Conservation (phyloP, 2,797 vertebrate genomes). For the Sebastes cheni region DNA sequence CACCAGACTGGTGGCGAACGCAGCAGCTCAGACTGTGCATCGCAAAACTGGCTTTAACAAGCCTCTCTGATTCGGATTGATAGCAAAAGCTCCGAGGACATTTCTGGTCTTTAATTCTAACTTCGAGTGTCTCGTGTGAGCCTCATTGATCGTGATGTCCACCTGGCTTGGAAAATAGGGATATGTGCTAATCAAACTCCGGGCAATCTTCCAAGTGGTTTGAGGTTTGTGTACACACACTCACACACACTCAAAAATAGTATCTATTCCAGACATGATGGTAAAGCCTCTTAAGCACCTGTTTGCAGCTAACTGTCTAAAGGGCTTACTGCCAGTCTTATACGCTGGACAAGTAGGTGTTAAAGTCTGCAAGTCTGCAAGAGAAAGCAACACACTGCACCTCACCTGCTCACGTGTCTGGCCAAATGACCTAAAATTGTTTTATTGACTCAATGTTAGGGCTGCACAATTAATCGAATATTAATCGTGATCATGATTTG, state of each 20-base stretch:
- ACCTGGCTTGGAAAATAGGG: conserved; percentile 51
- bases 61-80: conserved; percentile 17
- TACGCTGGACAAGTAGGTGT: conserved; percentile 21
- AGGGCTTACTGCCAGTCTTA: conserved; percentile 46
- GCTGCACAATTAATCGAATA: no score
- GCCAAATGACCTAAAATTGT: neutral
- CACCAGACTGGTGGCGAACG: neutral
- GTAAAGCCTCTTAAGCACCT: conserved; percentile 80
- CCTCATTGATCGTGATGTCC: conserved; percentile 40
- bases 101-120: conserved; percentile 18
- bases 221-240: conserved; percentile 31
- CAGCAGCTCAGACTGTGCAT: conserved; percentile 50
- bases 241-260: conserved; percentile 43
- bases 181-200: conserved; percentile 65
- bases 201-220: conserved; percentile 53
- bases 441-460: neutral
- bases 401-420: neutral
- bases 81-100: neutral
- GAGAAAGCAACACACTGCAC: neutral
- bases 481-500: no score
- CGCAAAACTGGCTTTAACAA: conserved; percentile 7
- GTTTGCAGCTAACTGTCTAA: conserved; percentile 55
- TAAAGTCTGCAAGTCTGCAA: conserved; percentile 15
- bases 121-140: conserved; percentile 16
- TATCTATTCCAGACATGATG: conserved; percentile 60